Evolutionary conservation across 2,797 vertebrate species (phyloP).

Genomic region (Characodon lateralis): DNA sequence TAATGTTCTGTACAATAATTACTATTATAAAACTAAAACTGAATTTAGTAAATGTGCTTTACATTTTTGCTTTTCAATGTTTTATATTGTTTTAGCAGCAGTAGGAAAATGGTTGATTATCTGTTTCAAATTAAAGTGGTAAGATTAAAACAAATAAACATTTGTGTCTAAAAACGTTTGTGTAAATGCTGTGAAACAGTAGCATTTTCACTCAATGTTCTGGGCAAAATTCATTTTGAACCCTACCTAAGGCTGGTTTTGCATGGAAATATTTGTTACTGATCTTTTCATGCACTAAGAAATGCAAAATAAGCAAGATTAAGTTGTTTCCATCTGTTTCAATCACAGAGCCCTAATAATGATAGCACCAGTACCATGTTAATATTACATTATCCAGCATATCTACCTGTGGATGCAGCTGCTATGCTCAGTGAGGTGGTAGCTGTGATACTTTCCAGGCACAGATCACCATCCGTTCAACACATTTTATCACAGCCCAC

Average conservation of each 20-base stretch:
- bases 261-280: not conserved
- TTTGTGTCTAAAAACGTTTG: too few relatives aligned
- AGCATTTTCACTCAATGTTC: too few relatives aligned
- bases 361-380: conserved; percentile 9
- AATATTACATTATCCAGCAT: conserved; percentile 28
- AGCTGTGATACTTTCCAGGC: conserved; percentile 59
- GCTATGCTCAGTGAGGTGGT: conserved; percentile 33
- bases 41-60: too few relatives aligned
- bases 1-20: too few relatives aligned
- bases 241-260: not conserved
- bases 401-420: conserved; percentile 46
- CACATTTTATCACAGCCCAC: conserved; percentile 64
- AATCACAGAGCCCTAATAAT: conserved; percentile 3
- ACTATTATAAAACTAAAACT: too few relatives aligned
- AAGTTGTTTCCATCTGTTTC: conserved; percentile 7
- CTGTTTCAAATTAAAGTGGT: not conserved
- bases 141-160: too few relatives aligned
- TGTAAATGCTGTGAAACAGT: too few relatives aligned
- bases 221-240: too few relatives aligned
- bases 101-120: not conserved
- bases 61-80: not conserved
- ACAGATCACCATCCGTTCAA: conserved; percentile 60
- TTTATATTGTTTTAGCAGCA: not conserved
- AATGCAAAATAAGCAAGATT: conserved; percentile 1
- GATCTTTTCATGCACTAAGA: not conserved